Percentiles rank a stretch among this genome's conserved stretches.
Evolutionary conservation across 37 sponge, comb jelly and placozoan species (phyloP).

Genomic region (Aphrocallistes beatrix): DNA sequence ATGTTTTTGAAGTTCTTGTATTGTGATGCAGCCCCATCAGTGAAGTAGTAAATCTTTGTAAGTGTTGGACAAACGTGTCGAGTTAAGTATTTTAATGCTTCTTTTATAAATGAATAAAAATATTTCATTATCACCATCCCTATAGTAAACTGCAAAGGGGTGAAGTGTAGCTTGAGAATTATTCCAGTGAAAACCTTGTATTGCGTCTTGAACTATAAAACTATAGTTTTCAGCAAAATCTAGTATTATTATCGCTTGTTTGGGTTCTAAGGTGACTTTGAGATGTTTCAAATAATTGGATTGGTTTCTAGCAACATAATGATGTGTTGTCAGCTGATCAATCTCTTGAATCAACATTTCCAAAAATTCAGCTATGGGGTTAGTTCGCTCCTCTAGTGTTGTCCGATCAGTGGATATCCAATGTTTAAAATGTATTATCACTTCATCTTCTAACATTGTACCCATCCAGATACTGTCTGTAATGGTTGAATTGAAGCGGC

Average conservation of each 20-base stretch:
- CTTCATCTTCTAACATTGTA: too few species aligned
- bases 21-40: slow-evolving; percentile 40
- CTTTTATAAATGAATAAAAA: too few species aligned
- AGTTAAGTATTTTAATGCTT: slow-evolving; percentile 22
- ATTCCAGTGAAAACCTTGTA: slow-evolving; percentile 44
- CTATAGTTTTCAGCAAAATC: slow-evolving; percentile 35
- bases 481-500: too few species aligned
- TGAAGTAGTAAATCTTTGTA: slow-evolving; percentile 34
- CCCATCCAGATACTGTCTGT: too few species aligned
- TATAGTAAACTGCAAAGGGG: slow-evolving; percentile 30
- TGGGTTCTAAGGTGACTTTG: slow-evolving; percentile 20
- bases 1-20: slow-evolving; percentile 44
- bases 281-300: background rate
- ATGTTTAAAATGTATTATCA: too few species aligned
- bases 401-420: too few species aligned
- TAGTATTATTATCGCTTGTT: slow-evolving; percentile 18
- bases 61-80: background rate
- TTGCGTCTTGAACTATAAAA: slow-evolving; percentile 40
- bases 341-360: slow-evolving; percentile 24
- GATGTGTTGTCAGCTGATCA: slow-evolving; percentile 15
- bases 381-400: too few species aligned
- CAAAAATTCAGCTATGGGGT: too few species aligned
- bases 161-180: too few species aligned
- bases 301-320: slow-evolving; percentile 24
- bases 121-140: too few species aligned